Conservation (phyloP, 92 coral and sea anemone species). For the Chrysogorgia sp. region DNA sequence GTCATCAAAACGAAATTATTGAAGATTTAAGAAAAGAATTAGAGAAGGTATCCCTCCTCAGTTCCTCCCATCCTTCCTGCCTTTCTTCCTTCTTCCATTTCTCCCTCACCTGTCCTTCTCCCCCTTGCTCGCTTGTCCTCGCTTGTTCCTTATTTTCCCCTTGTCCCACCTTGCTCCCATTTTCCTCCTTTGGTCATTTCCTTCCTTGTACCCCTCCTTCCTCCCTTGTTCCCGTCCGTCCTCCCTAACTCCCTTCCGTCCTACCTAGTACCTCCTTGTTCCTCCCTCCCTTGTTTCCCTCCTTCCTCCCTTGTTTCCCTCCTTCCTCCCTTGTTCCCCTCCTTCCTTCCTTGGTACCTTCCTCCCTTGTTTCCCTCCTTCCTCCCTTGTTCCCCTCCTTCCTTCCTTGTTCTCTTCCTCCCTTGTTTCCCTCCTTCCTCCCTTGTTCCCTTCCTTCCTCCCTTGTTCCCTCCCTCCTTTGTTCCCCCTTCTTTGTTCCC, state of each 20-base stretch:
- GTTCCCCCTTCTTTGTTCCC: neutral
- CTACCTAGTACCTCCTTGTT: too few species aligned
- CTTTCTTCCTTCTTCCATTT: neutral
- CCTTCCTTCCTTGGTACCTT: neutral
- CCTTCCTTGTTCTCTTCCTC: neutral
- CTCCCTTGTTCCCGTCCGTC: neutral
- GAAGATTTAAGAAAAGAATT: constrained; percentile 77
- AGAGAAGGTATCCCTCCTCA: constrained; percentile 59
- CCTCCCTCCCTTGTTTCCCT: neutral
- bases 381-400: neutral
- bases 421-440: neutral
- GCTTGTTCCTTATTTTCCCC: too few species aligned
- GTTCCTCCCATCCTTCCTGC: neutral
- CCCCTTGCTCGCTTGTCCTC: too few species aligned
- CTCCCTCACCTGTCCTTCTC: too few species aligned
- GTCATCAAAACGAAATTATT: constrained; percentile 65
- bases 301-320: neutral
- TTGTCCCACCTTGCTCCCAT: neutral
- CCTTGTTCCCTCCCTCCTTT: neutral
- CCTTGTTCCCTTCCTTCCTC: neutral
- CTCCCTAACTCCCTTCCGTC: too few species aligned
- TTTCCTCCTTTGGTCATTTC: neutral
- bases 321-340: neutral
- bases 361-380: neutral
- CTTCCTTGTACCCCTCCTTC: neutral